Evolutionary conservation across 2,888 invertebrate genomes (phyloP), one percentile per base, ranked within the genome.

Genomic region (Cremastinae sp.): DNA sequence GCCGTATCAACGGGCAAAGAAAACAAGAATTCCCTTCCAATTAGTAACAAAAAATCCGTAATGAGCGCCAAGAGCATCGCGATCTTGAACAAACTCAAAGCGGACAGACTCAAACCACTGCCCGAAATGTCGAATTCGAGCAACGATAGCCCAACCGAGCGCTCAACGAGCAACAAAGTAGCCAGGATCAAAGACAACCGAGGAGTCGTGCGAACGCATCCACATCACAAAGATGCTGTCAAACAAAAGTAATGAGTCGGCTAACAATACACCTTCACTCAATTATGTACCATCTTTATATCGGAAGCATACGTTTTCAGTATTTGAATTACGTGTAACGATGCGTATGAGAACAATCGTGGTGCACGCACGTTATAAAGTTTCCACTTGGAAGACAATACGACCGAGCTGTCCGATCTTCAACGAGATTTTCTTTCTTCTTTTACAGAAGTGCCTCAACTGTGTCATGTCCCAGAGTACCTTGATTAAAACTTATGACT

Each of bases 51-150:
- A 22, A 79, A 70, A 34, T 73, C 61, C 7, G 70, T 74, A 7
- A 88, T 89, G 86, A 89, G 85, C 43, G 88, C 87, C 8, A 89
- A 87, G 65, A 88, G 86, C 74, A 77, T 88, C 7, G 87, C 88
- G 7, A 86, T 89, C 80, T 73, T 89, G 43, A 89, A 89, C 73
- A 88, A 85, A 78, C 61, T 89, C 12, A 89, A 88, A 71, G 81
- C 80, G 14, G 85, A 85, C 5, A 83, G 80, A 68, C 41, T 79
- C 14, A 86, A 82, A 70, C 59, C 69, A 4, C 61, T 74, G 22
- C 65, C 80, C 12, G 54, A 72, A 45, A 28, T 75, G 0, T 72
- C 79, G 0, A 82, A 76, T 12, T 65, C 71, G 41, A 53, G 9
- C 41, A 36, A 59, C 74, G 47, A 80, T 12, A 71, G 66, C 12